phyloP scores from a whole-genome alignment of 2,888 invertebrate genomes.

The Palloptera scutellata region DNA sequence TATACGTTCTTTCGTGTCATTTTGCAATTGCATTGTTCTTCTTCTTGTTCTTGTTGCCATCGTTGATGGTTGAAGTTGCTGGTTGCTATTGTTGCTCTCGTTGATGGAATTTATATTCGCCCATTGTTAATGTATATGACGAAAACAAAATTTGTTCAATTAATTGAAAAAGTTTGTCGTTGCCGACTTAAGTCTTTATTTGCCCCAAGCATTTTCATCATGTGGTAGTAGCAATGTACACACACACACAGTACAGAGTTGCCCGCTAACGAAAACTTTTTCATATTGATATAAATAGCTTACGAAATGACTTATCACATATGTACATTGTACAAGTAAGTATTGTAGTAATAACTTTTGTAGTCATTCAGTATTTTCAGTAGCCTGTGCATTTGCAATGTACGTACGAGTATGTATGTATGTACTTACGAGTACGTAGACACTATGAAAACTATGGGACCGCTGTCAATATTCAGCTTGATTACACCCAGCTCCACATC shows the following conservation, averaged over 20 bases:
- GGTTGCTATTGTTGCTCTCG: conserved; percentile 2
- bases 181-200: conserved; percentile 17
- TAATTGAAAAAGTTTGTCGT: conserved; percentile 34
- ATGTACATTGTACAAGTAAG: too few species aligned
- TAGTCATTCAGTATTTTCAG: too few species aligned
- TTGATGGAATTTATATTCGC: conserved; percentile 7
- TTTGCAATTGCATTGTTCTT: neutral
- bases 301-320: too few species aligned
- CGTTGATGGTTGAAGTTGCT: neutral
- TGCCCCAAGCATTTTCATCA: conserved; percentile 12
- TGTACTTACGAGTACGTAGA: too few species aligned
- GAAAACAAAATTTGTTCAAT: conserved; percentile 28
- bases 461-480: too few species aligned
- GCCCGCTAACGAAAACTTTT: neutral
- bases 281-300: too few species aligned
- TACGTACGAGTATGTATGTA: too few species aligned
- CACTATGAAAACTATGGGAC: too few species aligned
- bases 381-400: too few species aligned
- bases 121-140: conserved; percentile 21
- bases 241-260: neutral
- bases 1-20: neutral
- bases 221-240: neutral
- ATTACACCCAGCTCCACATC: too few species aligned
- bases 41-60: conserved; percentile 14
- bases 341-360: too few species aligned